Conservation (phyloP, 53 echinoderm and acorn worm genomes). For the Arbacia lixula region DNA sequence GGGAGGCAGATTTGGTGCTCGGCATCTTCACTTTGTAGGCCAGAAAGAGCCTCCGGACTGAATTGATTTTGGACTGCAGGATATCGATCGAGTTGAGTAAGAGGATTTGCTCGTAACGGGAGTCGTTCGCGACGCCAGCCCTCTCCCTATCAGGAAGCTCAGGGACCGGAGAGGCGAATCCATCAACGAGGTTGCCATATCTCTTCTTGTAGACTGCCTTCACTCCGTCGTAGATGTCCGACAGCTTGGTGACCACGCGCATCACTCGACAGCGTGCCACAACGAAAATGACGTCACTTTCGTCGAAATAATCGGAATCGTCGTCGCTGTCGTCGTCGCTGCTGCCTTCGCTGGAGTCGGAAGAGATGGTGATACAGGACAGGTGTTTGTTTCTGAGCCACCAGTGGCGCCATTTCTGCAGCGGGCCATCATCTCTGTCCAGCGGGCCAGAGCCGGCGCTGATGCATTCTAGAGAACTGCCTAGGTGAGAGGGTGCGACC, state of each 20-base stretch:
- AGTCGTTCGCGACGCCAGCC: background rate
- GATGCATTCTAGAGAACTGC: background rate
- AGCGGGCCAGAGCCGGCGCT: background rate
- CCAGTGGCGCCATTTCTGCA: slow-evolving; percentile 21
- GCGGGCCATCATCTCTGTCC: too few species aligned
- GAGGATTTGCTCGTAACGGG: slow-evolving; percentile 1
- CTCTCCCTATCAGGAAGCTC: background rate
- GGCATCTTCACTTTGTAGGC: slow-evolving; percentile 33
- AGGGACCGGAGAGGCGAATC: background rate
- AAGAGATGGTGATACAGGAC: background rate
- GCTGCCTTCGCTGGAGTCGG: background rate
- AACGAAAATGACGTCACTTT: background rate
- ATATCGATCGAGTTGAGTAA: slow-evolving; percentile 10
- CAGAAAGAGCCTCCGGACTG: slow-evolving; percentile 11
- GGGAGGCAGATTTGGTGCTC: background rate
- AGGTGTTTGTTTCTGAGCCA: slow-evolving; percentile 10
- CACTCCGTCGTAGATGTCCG: background rate
- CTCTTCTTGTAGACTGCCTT: background rate
- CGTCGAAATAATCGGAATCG: slow-evolving; percentile 9
- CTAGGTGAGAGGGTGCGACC: background rate
- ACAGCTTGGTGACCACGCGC: slow-evolving; percentile 27
- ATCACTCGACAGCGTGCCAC: slow-evolving; percentile 23
- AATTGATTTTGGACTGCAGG: slow-evolving; percentile 27
- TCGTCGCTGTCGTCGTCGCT: slow-evolving; percentile 1
- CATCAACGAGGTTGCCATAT: background rate